A percentile compares a stretch with the other conserved stretches of the same genome.
Conservation (phyloP, 1,140 invertebrate species). For the Phymastichus coffea region DNA sequence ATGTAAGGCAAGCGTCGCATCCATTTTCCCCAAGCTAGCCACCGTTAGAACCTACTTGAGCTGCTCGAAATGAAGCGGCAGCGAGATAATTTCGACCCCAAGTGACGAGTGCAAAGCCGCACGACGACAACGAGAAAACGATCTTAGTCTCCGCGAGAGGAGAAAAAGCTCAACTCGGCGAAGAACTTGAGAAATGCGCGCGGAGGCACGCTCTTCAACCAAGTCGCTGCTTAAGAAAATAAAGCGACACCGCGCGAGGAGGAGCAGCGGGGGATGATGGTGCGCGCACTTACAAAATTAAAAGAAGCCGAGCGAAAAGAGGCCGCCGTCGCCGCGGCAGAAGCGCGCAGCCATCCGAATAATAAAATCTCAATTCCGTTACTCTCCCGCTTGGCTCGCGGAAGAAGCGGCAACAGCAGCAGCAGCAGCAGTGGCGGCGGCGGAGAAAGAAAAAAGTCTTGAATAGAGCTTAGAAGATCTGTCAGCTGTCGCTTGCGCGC, state of each 20-base stretch:
- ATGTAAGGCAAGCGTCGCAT: too few relatives aligned
- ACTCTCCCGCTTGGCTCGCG: not conserved
- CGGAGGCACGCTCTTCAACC: too few relatives aligned
- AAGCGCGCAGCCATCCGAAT: constrained; percentile 23
- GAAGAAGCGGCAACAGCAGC: constrained; percentile 11
- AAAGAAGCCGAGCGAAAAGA: constrained; percentile 18
- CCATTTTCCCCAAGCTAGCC: too few relatives aligned
- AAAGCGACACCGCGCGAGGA: too few relatives aligned
- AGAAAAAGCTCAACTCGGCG: too few relatives aligned
- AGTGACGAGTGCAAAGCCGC: too few relatives aligned
- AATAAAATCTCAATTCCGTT: constrained; percentile 27
- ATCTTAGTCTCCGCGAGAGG: too few relatives aligned
- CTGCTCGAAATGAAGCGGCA: too few relatives aligned
- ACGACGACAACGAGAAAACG: too few relatives aligned
- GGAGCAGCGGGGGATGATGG: too few relatives aligned
- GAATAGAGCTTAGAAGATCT: constrained; percentile 20
- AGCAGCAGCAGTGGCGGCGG: not conserved
- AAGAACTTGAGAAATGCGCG: constrained; percentile 2
- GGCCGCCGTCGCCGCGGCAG: not conserved
- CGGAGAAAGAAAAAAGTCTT: constrained; percentile 18
- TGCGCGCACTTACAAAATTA: constrained; percentile 25
- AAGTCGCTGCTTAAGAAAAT: constrained; percentile 26
- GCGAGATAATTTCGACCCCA: too few relatives aligned
- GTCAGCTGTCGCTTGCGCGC: constrained; percentile 11
- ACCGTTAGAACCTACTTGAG: too few relatives aligned